Percentiles rank a stretch among this genome's conserved stretches.
Conservation (phyloP, 2,888 invertebrate species). For the Melanophora roralis region DNA sequence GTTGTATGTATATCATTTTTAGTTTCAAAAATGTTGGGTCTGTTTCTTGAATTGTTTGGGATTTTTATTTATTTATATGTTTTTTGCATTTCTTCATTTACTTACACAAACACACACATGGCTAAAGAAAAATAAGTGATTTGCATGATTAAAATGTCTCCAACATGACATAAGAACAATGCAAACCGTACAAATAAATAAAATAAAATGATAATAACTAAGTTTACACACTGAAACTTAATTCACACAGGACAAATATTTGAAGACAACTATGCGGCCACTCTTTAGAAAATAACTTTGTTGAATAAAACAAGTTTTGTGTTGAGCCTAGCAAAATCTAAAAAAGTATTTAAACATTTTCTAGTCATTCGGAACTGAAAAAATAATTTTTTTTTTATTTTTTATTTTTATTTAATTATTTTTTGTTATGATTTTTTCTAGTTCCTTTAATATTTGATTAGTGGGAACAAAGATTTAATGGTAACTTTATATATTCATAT, state of each 20-base stretch:
- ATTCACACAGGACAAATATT: too few species aligned
- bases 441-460: too few species aligned
- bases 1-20: constrained; percentile 18
- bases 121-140: constrained; percentile 45
- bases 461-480: too few species aligned
- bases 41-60: not conserved
- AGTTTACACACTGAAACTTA: not conserved
- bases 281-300: too few species aligned
- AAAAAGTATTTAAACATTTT: too few species aligned
- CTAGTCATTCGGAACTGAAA: too few species aligned
- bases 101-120: not conserved
- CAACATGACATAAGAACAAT: constrained; percentile 42
- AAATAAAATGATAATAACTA: constrained; percentile 16
- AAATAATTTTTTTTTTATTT: too few species aligned
- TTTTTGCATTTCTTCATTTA: constrained; percentile 20
- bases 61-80: not conserved
- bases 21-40: constrained; percentile 42
- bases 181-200: constrained; percentile 7
- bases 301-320: too few species aligned
- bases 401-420: too few species aligned
- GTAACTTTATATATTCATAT: not conserved
- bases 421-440: too few species aligned
- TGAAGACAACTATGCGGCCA: too few species aligned
- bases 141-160: constrained; percentile 63
- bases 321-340: too few species aligned